Evolutionary conservation across 2,113 vertebrate species (phyloP), one percentile per base, ranked within the genome.

Genomic region (Solea senegalensis): DNA sequence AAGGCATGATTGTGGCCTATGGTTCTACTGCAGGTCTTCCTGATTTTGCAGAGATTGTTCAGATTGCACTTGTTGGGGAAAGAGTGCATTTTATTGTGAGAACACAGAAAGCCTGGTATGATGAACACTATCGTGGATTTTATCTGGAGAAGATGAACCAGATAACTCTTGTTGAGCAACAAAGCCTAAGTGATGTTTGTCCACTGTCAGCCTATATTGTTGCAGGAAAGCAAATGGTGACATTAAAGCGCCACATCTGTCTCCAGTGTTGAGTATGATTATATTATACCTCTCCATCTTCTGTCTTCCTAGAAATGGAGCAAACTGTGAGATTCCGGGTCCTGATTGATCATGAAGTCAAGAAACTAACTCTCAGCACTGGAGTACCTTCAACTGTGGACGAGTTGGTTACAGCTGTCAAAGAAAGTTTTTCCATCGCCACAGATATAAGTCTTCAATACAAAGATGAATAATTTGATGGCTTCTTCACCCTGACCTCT

Each of bases 401-500:
- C 15, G 48, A 49, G 48, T 15, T 15, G 14, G 48, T 15, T 49
- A 7, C 48, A 49, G 48, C 13, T 7, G 7, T 49, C 14, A 13
- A 49, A 49, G 48, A 49, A 49, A 15, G 7, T 49, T 49, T 49
- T 49, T 49, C 8, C 48, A 49, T 14, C 48, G 7, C 48, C 48
- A 5, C 12, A 8, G 13, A 49, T 10, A 49, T 15, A 49, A 49
- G 48, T n/a, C 48, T 49, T 49, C 48, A 49, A 15, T 49, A 49
- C 48, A 49, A 49, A 49, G 48, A 49, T 49, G 48, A 49, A 49
- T 54, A 83, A 27, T 86, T 86, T 59, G 61, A 78, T 65, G 64
- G 61, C 46, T 74, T 82, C 48, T 61, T 77, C 62, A 80, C 80
- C 15, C 69, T 80, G 9, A 77, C 50, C 12, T 74, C 68, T 56